Conservation (phyloP, 2,113 vertebrate genomes). For the Excalfactoria chinensis region DNA sequence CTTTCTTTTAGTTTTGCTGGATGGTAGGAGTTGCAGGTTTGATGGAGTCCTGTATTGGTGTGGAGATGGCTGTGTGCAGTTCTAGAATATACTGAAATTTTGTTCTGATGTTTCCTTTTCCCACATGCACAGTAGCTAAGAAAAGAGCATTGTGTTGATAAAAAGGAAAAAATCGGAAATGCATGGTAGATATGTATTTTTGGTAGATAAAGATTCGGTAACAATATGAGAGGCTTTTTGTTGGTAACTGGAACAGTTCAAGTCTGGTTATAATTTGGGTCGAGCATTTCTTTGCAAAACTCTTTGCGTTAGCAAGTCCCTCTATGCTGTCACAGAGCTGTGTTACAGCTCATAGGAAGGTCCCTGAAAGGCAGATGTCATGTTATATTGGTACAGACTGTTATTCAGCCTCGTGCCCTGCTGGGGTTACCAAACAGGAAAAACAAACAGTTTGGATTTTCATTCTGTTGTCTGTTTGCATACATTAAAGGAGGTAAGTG, state of each 20-base stretch:
- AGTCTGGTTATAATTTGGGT: neutral
- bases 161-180: neutral
- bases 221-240: neutral
- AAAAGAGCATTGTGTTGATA: neutral
- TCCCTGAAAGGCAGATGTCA: slow-evolving; percentile 8
- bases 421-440: neutral
- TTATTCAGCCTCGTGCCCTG: neutral
- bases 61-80: neutral
- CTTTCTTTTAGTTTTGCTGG: neutral
- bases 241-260: neutral
- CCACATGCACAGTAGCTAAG: neutral
- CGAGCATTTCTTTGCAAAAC: neutral
- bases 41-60: neutral
- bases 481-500: neutral
- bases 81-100: neutral
- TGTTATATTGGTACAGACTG: neutral
- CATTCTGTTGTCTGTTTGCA: neutral
- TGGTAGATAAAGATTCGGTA: neutral
- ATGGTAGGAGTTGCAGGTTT: neutral
- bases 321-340: neutral
- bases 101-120: neutral
- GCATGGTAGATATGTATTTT: too few relatives aligned
- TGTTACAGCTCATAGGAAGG: neutral
- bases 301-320: neutral
- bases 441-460: neutral